A percentile compares a stretch with the other conserved stretches of the same genome.
These are phyloP conservation scores for Diuraphis noxia DNA, from an alignment of 1,140 invertebrate species.

Conservation along the genomic window DNA sequence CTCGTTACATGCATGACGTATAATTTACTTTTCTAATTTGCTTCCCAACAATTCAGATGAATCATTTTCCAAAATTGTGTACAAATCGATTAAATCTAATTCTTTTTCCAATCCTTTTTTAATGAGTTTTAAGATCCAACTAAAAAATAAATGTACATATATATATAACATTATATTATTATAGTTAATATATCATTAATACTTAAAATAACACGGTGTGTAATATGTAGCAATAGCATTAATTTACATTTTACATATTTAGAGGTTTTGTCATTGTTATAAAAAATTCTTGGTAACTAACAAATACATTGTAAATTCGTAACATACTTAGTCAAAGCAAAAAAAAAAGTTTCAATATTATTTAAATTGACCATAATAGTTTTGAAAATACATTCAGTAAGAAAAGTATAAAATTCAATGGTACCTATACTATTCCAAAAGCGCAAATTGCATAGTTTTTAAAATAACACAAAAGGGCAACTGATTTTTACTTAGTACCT, in stretches of 20 bases:
- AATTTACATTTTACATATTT: neutral
- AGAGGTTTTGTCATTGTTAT: neutral
- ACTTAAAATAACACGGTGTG: too few relatives aligned
- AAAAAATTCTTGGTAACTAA: too few relatives aligned
- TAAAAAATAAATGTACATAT: neutral
- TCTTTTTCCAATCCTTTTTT: constrained; percentile 19
- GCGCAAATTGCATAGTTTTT: too few relatives aligned
- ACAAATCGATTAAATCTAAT: constrained; percentile 12
- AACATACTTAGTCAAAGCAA: neutral
- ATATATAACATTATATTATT: neutral
- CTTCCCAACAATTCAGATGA: neutral
- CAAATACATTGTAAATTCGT: neutral
- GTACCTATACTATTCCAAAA: too few relatives aligned
- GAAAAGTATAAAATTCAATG: neutral
- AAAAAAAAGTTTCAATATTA: neutral
- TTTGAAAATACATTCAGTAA: neutral
- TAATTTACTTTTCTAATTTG: neutral
- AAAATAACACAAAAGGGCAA: too few relatives aligned
- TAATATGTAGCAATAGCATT: too few relatives aligned
- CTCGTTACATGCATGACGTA: neutral
- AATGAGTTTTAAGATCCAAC: constrained; percentile 7
- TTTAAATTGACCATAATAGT: too few relatives aligned
- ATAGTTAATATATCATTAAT: neutral
- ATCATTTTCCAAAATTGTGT: neutral
- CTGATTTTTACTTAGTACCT: too few relatives aligned